A percentile compares a stretch with the other conserved stretches of the same genome.
These are phyloP conservation scores for Sebastes fasciatus DNA, from an alignment of 2,113 vertebrate genomes.

Conservation along the genomic window DNA sequence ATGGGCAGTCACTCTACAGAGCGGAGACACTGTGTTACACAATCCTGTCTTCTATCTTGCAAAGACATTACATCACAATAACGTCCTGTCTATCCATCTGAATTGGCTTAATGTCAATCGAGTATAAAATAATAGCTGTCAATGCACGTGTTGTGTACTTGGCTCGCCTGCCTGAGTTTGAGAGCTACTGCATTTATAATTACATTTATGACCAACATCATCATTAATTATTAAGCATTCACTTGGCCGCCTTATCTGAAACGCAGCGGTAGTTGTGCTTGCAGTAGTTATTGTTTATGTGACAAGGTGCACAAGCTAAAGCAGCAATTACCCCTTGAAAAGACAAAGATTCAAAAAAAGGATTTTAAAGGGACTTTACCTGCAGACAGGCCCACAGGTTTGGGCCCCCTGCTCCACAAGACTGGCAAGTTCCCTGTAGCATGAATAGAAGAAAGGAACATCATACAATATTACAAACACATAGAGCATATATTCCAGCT, in stretches of 20 bases:
- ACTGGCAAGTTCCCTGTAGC: constrained; percentile 93
- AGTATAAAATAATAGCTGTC: background rate
- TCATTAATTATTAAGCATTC: constrained; percentile 45
- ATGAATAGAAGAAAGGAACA: background rate
- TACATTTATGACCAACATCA: constrained; percentile 1
- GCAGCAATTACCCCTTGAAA: background rate
- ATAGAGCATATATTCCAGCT: background rate
- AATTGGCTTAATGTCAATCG: background rate
- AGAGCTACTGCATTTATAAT: background rate
- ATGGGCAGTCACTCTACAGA: constrained; percentile 89
- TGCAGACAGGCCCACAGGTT: constrained; percentile 99
- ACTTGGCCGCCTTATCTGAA: background rate
- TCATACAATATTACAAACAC: background rate
- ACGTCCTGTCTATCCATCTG: background rate
- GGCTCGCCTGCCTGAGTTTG: background rate
- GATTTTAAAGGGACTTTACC: constrained; percentile 80
- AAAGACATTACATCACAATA: background rate
- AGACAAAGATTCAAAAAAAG: background rate
- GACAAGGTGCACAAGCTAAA: background rate
- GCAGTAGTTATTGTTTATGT: background rate
- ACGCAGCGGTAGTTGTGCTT: background rate
- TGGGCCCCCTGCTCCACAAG: constrained; percentile 93
- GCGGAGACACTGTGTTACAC: constrained; percentile 17
- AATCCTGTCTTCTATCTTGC: background rate
- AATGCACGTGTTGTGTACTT: background rate